Conservation (phyloP, 2,113 vertebrate genomes). For the Archilochus colubris region DNA sequence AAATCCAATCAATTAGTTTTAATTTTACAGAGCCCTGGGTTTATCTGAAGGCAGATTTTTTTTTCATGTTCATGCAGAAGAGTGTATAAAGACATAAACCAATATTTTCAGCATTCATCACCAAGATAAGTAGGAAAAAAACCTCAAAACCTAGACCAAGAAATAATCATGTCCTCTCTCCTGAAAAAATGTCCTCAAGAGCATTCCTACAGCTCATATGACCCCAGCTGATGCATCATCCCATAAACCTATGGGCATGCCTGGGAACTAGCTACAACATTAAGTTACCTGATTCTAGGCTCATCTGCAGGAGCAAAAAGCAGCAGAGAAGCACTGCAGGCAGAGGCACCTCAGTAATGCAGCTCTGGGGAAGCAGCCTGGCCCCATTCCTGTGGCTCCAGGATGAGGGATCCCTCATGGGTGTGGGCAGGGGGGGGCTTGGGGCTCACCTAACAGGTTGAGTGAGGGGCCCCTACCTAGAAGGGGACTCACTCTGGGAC, state of each 20-base stretch:
- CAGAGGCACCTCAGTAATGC: not conserved
- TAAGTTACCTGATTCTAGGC: not conserved
- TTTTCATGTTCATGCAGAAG: not conserved
- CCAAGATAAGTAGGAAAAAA: not conserved
- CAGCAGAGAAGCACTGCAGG: rapidly evolving
- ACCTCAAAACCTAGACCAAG: rapidly evolving
- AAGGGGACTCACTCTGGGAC: not conserved
- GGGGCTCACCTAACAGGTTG: not conserved
- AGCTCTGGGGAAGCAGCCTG: not conserved
- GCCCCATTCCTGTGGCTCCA: not conserved
- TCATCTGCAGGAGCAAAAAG: not conserved
- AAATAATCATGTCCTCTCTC: not conserved
- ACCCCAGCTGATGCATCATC: not conserved
- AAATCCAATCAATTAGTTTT: not conserved
- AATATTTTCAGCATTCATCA: not conserved
- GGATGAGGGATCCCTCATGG: not conserved
- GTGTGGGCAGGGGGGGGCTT: too few relatives aligned
- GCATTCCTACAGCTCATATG: not conserved
- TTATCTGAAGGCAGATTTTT: not conserved
- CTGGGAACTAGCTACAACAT: not conserved
- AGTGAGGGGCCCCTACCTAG: not conserved
- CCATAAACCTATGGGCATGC: not conserved
- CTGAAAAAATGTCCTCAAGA: not conserved
- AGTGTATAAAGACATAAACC: not conserved
- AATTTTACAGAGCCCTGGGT: not conserved